phyloP scores from a whole-genome alignment of 2,113 vertebrate genomes.

The Carassius auratus region DNA sequence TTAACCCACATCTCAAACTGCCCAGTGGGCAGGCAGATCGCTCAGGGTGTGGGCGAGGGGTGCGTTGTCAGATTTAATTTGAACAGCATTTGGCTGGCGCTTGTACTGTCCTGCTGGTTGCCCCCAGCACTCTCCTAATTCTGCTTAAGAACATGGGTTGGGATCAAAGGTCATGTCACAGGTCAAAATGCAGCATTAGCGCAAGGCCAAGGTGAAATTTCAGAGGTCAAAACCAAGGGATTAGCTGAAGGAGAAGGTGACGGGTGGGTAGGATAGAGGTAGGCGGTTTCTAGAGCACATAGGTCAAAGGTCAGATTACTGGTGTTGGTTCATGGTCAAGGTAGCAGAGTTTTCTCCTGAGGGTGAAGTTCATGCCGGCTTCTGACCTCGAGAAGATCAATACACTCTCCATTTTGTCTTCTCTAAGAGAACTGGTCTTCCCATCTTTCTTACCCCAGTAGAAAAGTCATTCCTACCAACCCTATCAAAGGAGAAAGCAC shows the following conservation, averaged over 20 bases:
- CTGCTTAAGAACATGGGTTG: conserved; percentile 39
- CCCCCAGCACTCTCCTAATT: conserved; percentile 28
- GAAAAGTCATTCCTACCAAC: not conserved
- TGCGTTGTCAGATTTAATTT: conserved; percentile 82
- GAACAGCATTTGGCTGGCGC: conserved; percentile 74
- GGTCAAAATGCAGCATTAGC: conserved; percentile 53
- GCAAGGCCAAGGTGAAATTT: conserved; percentile 44
- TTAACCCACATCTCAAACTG: conserved; percentile 82
- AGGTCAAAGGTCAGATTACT: conserved; percentile 78
- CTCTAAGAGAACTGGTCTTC: not conserved
- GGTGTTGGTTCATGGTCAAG: conserved; percentile 86
- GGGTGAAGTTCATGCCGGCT: conserved; percentile 80
- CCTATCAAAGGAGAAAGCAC: not conserved
- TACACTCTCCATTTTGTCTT: conserved; percentile 60
- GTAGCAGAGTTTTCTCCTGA: conserved; percentile 79
- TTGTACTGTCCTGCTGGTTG: conserved; percentile 56
- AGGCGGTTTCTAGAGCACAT: conserved; percentile 63
- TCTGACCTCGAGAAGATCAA: conserved; percentile 87
- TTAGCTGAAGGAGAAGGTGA: conserved; percentile 48
- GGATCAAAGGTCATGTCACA: conserved; percentile 45
- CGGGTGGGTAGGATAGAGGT: conserved; percentile 53
- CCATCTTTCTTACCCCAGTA: not conserved
- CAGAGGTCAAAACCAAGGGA: conserved; percentile 41
- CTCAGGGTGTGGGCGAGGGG: conserved; percentile 45
- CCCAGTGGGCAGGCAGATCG: conserved; percentile 58